phyloP scores from a whole-genome alignment of 1,140 invertebrate species.

The Drosophila santomea region DNA sequence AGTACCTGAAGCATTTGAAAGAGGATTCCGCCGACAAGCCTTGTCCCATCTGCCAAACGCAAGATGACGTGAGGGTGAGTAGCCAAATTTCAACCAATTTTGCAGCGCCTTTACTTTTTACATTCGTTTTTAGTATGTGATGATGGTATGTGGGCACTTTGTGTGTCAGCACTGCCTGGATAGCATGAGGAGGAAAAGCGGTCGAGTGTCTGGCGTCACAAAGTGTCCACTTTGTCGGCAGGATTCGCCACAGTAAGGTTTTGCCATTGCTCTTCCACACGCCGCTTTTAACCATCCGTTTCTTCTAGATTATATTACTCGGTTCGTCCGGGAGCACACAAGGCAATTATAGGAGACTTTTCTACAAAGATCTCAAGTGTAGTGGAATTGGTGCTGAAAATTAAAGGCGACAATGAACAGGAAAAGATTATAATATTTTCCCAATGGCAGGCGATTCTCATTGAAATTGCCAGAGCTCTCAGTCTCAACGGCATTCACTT shows the following conservation, averaged over 20 bases:
- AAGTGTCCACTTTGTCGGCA: slow-evolving; percentile 89
- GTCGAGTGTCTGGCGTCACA: background rate
- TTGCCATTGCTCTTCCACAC: background rate
- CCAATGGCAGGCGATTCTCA: slow-evolving; percentile 88
- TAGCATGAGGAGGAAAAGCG: slow-evolving; percentile 32
- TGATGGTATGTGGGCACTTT: slow-evolving; percentile 80
- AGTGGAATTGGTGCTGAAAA: slow-evolving; percentile 86
- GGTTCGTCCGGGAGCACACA: slow-evolving; percentile 24
- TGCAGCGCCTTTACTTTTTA: background rate
- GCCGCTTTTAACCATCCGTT: background rate
- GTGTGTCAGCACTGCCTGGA: slow-evolving; percentile 71
- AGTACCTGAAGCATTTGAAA: slow-evolving; percentile 80
- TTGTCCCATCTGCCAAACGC: slow-evolving; percentile 89
- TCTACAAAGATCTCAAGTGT: slow-evolving; percentile 91
- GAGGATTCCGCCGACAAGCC: slow-evolving; percentile 84
- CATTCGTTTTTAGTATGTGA: slow-evolving; percentile 63
- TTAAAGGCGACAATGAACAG: slow-evolving; percentile 84
- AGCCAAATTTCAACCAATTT: background rate
- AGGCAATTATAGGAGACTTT: slow-evolving; percentile 86
- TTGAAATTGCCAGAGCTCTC: slow-evolving; percentile 87
- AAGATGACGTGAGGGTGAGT: slow-evolving; percentile 67
- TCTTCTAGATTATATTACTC: slow-evolving; percentile 70
- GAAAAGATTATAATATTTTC: slow-evolving; percentile 91
- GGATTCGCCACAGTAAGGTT: slow-evolving; percentile 63
- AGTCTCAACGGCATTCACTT: slow-evolving; percentile 87